Conservation (phyloP, 2,797 vertebrate genomes). For the Cynopterus sphinx region DNA sequence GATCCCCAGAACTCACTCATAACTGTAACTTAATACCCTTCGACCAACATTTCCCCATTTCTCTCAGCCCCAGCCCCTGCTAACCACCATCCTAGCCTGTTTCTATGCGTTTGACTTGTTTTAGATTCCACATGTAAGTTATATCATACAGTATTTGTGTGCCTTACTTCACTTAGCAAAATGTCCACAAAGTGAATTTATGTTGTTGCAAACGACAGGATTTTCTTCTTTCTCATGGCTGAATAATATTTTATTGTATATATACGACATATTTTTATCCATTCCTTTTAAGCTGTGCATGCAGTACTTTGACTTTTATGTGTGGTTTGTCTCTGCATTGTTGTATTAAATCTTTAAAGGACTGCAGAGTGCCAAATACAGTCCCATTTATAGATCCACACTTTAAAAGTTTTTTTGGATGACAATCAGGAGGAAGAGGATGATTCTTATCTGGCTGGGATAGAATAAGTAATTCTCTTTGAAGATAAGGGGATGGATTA, state of each 20-base stretch:
- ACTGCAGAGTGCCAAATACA: slow-evolving; percentile 44
- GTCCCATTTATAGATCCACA: neutral
- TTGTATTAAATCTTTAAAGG: slow-evolving; percentile 63
- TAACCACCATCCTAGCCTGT: neutral
- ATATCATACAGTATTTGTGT: neutral
- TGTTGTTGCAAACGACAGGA: neutral
- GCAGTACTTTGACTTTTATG: slow-evolving; percentile 29
- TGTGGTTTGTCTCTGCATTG: slow-evolving; percentile 24
- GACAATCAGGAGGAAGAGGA: neutral
- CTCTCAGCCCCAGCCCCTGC: neutral
- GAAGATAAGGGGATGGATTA: slow-evolving; percentile 52
- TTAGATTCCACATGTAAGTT: neutral
- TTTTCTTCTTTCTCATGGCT: neutral
- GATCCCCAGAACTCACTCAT: neutral
- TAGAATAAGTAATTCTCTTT: slow-evolving; percentile 56
- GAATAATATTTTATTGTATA: neutral
- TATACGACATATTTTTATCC: neutral
- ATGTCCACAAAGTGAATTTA: neutral
- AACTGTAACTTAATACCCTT: neutral
- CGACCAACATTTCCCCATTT: neutral
- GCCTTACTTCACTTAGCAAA: neutral
- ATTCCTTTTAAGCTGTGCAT: neutral
- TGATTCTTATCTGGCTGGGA: neutral
- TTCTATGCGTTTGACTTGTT: neutral
- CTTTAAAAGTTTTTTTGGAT: slow-evolving; percentile 56